Conservation (phyloP, 1,140 invertebrate species). For the Nixonia krombeini region DNA sequence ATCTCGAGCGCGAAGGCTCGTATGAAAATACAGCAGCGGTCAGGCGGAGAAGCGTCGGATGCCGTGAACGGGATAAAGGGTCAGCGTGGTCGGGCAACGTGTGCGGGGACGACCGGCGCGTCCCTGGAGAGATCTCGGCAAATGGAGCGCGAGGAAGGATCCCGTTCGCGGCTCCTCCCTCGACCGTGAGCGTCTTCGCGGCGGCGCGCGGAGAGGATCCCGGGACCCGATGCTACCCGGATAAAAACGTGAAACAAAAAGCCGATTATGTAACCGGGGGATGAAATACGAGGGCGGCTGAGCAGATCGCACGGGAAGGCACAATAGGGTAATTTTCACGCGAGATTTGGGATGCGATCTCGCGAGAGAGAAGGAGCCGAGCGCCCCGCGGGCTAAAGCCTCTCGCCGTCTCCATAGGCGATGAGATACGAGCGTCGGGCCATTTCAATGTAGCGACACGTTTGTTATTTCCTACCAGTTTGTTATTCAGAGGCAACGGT, state of each 20-base stretch:
- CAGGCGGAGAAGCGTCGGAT: too few species aligned
- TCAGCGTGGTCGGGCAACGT: slow-evolving; percentile 20
- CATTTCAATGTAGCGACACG: slow-evolving; percentile 70
- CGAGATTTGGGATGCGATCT: slow-evolving; percentile 71
- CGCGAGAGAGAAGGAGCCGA: slow-evolving; percentile 52
- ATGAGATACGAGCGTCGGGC: slow-evolving; percentile 65
- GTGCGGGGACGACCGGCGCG: slow-evolving; percentile 34
- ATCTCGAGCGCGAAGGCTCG: too few species aligned
- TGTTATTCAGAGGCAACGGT: slow-evolving; percentile 42
- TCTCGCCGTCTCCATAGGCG: slow-evolving; percentile 19
- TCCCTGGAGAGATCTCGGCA: slow-evolving; percentile 24
- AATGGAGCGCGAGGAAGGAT: slow-evolving; percentile 13
- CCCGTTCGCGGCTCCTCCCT: neutral
- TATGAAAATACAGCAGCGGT: too few species aligned
- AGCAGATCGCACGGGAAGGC: slow-evolving; percentile 30
- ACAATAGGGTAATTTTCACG: slow-evolving; percentile 73
- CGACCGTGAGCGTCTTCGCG: slow-evolving; percentile 13
- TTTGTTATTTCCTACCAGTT: slow-evolving; percentile 67
- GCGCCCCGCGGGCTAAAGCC: slow-evolving; percentile 1
- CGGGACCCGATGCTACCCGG: slow-evolving; percentile 34
- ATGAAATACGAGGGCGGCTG: slow-evolving; percentile 53
- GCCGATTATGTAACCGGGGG: slow-evolving; percentile 70
- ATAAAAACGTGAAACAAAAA: slow-evolving; percentile 72
- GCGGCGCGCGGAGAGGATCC: slow-evolving; percentile 11
- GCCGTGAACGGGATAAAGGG: too few species aligned